Evolutionary conservation across 2,888 invertebrate genomes (phyloP).

Genomic region (Lumbricus terrestris): DNA sequence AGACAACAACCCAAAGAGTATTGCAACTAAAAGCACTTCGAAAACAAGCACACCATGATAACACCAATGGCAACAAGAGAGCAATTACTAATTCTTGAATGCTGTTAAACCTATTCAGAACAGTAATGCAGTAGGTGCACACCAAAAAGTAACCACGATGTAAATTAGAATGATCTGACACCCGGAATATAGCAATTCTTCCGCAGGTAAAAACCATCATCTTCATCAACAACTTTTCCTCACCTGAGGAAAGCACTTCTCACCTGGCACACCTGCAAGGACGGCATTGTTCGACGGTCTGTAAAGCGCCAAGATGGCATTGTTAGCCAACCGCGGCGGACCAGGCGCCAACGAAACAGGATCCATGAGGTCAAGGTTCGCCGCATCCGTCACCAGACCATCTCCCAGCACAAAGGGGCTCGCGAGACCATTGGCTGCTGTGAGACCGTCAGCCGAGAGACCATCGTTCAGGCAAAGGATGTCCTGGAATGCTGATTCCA

Average conservation of each 20-base stretch:
- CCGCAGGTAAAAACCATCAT: not conserved
- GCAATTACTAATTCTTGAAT: no score
- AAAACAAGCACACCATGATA: no score
- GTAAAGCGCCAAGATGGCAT: constrained; percentile 89
- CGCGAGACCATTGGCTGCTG: not conserved
- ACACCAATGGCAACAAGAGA: no score
- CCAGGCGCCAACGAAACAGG: constrained; percentile 12
- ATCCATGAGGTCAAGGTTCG: constrained; percentile 19
- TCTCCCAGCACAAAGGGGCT: not conserved
- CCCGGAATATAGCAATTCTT: not conserved
- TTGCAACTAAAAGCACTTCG: no score
- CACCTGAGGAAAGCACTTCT: not conserved
- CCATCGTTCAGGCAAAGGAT: not conserved
- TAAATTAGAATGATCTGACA: no score
- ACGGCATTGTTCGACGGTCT: constrained; percentile 58
- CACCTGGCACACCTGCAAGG: not conserved
- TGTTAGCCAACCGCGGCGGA: constrained; percentile 61
- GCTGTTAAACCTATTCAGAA: no score
- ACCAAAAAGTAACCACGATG: no score
- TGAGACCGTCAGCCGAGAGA: not conserved
- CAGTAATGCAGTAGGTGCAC: no score
- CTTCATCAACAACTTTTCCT: not conserved
- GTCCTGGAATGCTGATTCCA: not conserved
- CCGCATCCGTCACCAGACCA: not conserved
- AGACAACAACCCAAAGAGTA: no score